phyloP scores from a whole-genome alignment of 2,888 invertebrate genomes.

The Torymus texanus region DNA sequence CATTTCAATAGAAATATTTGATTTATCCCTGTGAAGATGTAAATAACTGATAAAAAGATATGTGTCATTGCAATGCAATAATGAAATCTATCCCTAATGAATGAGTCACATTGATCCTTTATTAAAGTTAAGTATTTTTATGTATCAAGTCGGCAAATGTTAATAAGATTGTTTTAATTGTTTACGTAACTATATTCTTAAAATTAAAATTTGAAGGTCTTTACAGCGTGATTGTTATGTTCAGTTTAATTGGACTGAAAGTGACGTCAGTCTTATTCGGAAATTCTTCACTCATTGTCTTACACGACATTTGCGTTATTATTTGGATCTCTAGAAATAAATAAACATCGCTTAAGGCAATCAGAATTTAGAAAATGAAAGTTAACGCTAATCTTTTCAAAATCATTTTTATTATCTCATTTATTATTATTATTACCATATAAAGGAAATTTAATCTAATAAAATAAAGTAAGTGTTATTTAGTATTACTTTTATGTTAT shows the following conservation, averaged over 20 bases:
- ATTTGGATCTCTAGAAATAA: constrained; percentile 40
- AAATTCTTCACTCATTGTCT: constrained; percentile 44
- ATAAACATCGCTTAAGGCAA: constrained; percentile 30
- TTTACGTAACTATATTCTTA: constrained; percentile 40
- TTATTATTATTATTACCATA: not conserved
- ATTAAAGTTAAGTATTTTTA: constrained; percentile 23
- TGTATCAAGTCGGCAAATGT: constrained; percentile 16
- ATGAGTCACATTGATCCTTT: constrained; percentile 27
- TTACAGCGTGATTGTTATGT: constrained; percentile 42
- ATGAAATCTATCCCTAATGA: constrained; percentile 5
- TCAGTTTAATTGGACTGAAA: constrained; percentile 39
- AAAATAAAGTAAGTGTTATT: too few species aligned
- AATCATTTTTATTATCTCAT: not conserved
- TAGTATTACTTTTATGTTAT: too few species aligned
- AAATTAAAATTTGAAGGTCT: constrained; percentile 36
- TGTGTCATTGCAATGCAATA: constrained; percentile 28
- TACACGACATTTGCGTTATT: constrained; percentile 44
- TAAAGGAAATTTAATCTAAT: not conserved
- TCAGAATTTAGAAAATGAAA: constrained; percentile 36
- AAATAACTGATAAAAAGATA: constrained; percentile 26
- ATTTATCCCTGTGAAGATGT: constrained; percentile 9
- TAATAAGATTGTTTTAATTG: constrained; percentile 33
- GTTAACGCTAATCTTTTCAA: constrained; percentile 7
- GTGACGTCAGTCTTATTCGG: constrained; percentile 43
- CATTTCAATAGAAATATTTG: constrained; percentile 23